Conservation (phyloP, 1,140 invertebrate species). For the Drosophila repletoides region DNA sequence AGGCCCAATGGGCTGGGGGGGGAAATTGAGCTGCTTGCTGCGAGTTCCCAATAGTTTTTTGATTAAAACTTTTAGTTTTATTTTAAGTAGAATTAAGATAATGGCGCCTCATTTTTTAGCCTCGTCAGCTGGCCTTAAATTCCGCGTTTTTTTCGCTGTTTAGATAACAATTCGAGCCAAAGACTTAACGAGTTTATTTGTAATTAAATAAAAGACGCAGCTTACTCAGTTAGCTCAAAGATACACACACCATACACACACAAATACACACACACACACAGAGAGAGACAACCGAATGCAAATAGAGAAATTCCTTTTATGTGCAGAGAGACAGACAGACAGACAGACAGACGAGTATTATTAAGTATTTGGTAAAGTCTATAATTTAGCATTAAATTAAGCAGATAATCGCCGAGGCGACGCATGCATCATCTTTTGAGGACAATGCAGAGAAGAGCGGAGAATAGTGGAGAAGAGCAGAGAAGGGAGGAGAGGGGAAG, state of each 20-base stretch:
- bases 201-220: not conserved
- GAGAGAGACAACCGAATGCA: too few species aligned
- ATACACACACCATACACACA: not conserved
- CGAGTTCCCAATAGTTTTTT: too few species aligned
- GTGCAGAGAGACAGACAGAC: too few species aligned
- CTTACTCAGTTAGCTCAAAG: constrained; percentile 23
- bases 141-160: too few species aligned
- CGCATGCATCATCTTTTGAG: constrained; percentile 62
- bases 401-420: constrained; percentile 55
- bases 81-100: not conserved
- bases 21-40: too few species aligned
- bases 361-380: constrained; percentile 39
- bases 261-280: too few species aligned
- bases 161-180: too few species aligned
- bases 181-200: constrained; percentile 4
- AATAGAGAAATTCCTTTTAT: constrained; percentile 10
- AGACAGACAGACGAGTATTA: not conserved
- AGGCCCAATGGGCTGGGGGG: too few species aligned
- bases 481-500: not conserved
- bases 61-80: too few species aligned
- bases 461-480: constrained; percentile 1
- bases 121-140: too few species aligned
- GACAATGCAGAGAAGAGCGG: constrained; percentile 39
- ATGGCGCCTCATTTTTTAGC: too few species aligned
- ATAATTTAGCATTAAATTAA: constrained; percentile 76